Conservation (phyloP, 2,888 invertebrate genomes). For the Lasioglossum vierecki region DNA sequence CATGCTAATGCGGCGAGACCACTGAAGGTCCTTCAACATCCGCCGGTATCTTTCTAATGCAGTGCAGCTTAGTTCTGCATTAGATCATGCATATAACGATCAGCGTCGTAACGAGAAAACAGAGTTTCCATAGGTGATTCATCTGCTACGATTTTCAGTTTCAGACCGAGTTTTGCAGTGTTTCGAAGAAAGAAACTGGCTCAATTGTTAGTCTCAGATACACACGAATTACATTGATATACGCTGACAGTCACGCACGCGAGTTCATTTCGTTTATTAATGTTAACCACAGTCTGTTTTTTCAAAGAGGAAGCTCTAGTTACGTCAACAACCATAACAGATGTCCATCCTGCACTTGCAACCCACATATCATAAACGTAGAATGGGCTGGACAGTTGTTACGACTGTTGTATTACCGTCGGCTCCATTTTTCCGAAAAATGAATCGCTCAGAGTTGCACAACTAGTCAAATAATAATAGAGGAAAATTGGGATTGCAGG, state of each 20-base stretch:
- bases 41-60: constrained; percentile 34
- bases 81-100: constrained; percentile 45
- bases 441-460: no score
- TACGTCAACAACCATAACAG: background rate
- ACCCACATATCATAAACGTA: background rate
- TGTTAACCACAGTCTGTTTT: background rate
- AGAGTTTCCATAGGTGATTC: constrained; percentile 36
- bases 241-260: background rate
- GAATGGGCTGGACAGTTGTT: background rate
- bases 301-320: background rate
- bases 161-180: background rate
- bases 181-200: background rate
- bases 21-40: constrained; percentile 60
- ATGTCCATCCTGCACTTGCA: background rate
- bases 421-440: background rate
- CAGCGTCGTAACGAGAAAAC: constrained; percentile 31
- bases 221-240: background rate
- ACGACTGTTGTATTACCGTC: background rate
- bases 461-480: background rate
- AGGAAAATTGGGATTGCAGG: no score
- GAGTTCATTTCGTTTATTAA: background rate
- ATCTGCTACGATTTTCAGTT: constrained; percentile 7
- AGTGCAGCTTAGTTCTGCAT: constrained; percentile 23
- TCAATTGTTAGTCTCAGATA: background rate
- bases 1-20: constrained; percentile 59